These are phyloP conservation scores for Sinohyriopsis cumingii DNA, from an alignment of 2,888 invertebrate species.

Conservation along the genomic window DNA sequence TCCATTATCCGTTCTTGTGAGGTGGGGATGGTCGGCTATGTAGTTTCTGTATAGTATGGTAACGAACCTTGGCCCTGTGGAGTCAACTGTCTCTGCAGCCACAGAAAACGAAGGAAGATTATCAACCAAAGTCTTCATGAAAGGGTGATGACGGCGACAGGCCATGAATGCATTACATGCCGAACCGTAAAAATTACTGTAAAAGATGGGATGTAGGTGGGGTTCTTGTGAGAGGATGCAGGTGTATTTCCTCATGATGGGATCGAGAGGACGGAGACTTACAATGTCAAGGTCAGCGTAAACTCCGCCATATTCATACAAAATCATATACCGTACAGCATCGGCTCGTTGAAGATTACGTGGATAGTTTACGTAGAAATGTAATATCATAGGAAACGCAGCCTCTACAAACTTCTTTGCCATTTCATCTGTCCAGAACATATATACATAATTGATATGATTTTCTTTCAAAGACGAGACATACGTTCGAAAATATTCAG, in stretches of 20 bases:
- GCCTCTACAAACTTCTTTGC: constrained; percentile 57
- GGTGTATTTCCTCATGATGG: constrained; percentile 20
- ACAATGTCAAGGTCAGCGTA: constrained; percentile 69
- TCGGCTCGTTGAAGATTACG: constrained; percentile 65
- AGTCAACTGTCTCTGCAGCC: constrained; percentile 61
- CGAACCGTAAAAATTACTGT: constrained; percentile 55
- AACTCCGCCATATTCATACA: constrained; percentile 68
- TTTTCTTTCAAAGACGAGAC: constrained; percentile 58
- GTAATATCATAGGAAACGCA: constrained; percentile 51
- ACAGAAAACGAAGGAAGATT: constrained; percentile 51
- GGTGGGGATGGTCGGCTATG: constrained; percentile 14
- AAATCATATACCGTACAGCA: constrained; percentile 64
- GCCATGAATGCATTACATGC: constrained; percentile 64
- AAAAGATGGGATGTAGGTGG: constrained; percentile 59
- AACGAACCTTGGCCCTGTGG: constrained; percentile 63
- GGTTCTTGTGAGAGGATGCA: constrained; percentile 64
- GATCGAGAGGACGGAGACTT: constrained; percentile 55
- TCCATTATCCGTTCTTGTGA: constrained; percentile 16
- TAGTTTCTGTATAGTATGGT: constrained; percentile 50
- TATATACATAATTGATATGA: constrained; percentile 68
- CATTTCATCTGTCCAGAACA: constrained; percentile 69
- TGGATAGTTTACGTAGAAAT: constrained; percentile 56
- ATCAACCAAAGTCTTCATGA: constrained; percentile 57
- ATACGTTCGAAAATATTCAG: constrained; percentile 52
- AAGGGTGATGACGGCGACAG: constrained; percentile 57